A percentile compares a stretch with the other conserved stretches of the same genome.
These are phyloP conservation scores for Salvator merianae DNA, from an alignment of 2,113 vertebrate genomes.

Conservation along the genomic window DNA sequence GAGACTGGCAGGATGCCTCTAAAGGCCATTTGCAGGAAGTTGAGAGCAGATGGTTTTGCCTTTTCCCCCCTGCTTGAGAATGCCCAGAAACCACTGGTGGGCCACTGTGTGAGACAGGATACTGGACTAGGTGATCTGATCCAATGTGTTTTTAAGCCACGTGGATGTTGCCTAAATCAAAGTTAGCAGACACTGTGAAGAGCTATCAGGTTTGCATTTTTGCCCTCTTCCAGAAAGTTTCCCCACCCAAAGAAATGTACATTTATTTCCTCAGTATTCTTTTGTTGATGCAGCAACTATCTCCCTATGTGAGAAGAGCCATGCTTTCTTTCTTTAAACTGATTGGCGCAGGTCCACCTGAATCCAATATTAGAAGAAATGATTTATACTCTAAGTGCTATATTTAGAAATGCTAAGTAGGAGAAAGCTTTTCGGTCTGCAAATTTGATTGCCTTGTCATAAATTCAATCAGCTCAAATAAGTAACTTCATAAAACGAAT, in stretches of 20 bases:
- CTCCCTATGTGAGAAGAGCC: too few species aligned
- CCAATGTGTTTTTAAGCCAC: neutral
- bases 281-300: too few species aligned
- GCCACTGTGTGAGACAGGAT: neutral
- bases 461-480: neutral
- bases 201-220: too few species aligned
- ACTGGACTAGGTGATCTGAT: neutral
- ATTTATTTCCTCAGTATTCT: neutral
- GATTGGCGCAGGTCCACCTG: neutral
- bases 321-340: neutral
- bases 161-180: too few species aligned
- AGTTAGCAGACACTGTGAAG: neutral
- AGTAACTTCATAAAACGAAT: neutral
- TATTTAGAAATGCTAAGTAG: conserved; percentile 6
- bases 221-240: neutral
- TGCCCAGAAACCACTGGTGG: neutral
- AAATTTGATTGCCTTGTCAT: neutral
- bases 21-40: too few species aligned
- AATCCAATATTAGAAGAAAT: neutral
- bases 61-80: neutral
- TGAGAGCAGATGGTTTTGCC: neutral
- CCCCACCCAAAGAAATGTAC: neutral
- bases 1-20: too few species aligned
- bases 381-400: neutral
- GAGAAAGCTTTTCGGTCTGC: neutral